Percentiles rank a stretch among this genome's conserved stretches.
Evolutionary conservation across 2,113 vertebrate species (phyloP).

Genomic region (Syrrhaptes paradoxus): DNA sequence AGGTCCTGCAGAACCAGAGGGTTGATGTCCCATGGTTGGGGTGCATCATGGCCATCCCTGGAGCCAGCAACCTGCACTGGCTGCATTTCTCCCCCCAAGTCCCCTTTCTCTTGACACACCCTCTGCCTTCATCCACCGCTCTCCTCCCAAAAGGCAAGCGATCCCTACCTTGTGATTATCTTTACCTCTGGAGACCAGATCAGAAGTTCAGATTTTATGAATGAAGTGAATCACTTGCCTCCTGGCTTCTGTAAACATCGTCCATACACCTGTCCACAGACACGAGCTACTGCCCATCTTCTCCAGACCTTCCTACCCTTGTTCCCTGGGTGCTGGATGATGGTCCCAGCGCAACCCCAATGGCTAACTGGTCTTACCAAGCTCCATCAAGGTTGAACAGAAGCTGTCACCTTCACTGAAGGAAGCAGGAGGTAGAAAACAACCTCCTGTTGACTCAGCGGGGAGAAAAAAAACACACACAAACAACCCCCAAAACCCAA

Average conservation of each 20-base stretch:
- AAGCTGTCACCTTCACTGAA: not conserved
- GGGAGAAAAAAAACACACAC: not conserved
- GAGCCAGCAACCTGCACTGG: not conserved
- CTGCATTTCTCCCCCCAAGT: not conserved
- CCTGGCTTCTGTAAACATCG: not conserved
- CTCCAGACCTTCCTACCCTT: not conserved
- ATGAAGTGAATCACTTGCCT: conserved; percentile 11
- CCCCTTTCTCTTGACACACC: not conserved
- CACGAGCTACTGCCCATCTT: not conserved
- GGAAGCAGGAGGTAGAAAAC: conserved; percentile 5
- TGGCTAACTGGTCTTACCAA: not conserved
- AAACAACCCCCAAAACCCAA: conserved; percentile 30
- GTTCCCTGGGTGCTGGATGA: not conserved
- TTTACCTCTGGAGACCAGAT: not conserved
- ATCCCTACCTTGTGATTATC: not conserved
- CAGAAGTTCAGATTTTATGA: conserved; percentile 8
- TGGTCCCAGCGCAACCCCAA: not conserved
- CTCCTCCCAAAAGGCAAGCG: not conserved
- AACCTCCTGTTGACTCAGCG: conserved; percentile 48
- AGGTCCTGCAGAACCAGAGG: not conserved
- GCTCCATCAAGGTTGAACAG: not conserved
- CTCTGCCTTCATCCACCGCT: not conserved
- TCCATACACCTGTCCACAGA: not conserved
- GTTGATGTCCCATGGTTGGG: not conserved
- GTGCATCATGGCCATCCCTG: not conserved